Percentiles rank a stretch among this genome's conserved stretches.
phyloP scores from a whole-genome alignment of 2,888 invertebrate genomes.

The Coenonympha glycerion region DNA sequence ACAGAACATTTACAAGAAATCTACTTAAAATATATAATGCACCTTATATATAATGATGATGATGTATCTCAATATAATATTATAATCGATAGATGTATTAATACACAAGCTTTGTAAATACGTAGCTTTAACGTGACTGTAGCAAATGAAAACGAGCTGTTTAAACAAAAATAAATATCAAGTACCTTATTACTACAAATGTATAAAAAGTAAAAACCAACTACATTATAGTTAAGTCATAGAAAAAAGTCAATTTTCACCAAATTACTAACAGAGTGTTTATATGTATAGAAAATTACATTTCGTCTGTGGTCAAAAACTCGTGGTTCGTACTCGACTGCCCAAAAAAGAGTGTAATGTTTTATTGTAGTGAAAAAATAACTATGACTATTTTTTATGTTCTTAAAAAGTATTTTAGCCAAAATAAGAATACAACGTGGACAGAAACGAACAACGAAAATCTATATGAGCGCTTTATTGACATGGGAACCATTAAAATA shows the following conservation, averaged over 20 bases:
- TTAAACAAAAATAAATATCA: conserved; percentile 13
- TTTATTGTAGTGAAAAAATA: too few relatives aligned
- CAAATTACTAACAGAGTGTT: conserved; percentile 32
- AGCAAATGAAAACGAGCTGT: conserved; percentile 5
- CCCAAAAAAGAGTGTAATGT: too few relatives aligned
- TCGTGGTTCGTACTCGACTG: too few relatives aligned
- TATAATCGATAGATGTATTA: conserved; percentile 24
- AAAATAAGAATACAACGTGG: too few relatives aligned
- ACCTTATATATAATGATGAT: conserved; percentile 19
- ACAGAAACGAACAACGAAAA: too few relatives aligned
- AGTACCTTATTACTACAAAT: conserved; percentile 22
- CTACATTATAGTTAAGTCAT: conserved; percentile 28
- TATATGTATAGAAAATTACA: conserved; percentile 16
- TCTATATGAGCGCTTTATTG: too few relatives aligned
- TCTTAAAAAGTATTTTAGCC: too few relatives aligned
- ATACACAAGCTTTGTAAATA: conserved; percentile 36
- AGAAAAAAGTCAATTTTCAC: conserved; percentile 36
- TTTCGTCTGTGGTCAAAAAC: conserved; percentile 32
- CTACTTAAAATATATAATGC: conserved; percentile 19
- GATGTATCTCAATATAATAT: conserved; percentile 3
- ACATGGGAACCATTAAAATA: too few relatives aligned
- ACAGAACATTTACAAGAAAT: conserved; percentile 14
- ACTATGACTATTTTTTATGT: too few relatives aligned
- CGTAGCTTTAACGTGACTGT: conserved; percentile 28
- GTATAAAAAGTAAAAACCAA: conserved; percentile 16